Base-by-base conservation (phyloP, 2,113 vertebrate species). In the Aspidoscelis tigris region DNA sequence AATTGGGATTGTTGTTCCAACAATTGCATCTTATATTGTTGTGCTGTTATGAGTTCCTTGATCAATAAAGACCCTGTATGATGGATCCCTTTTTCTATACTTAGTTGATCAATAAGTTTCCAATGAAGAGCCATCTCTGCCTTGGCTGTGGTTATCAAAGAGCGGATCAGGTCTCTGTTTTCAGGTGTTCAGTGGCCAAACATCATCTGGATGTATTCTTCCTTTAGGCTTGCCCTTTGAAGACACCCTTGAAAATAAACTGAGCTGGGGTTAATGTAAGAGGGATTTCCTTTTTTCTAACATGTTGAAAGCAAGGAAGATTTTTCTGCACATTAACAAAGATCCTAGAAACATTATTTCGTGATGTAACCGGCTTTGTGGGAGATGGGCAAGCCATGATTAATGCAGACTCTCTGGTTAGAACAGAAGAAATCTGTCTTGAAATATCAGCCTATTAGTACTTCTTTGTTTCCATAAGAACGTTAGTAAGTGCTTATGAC, bases 381-480 rank as follows among this genome's bases (percentile, higher is more conserved):
- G 80, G 3, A 33, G 64, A 44, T 9, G 3, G 4, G 18, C 44
- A 26, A 7, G 3, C 53, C 4, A 44, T 43, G 33, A 47, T 82
- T n/a, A 58, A 6, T 82, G 43, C 72, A 81, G 69, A 61, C 22
- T 58, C 22, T 22, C 20, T 73, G 69, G 0, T 0, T 65, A 64
- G 10, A 76, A 22, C 2, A 33, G 44, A 70, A 72, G 86, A 14
- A 87, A n/a, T 47, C 76, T 0, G 0, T 50, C 3, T 70, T 82
- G 33, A 84, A 33, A 66, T 81, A 21, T 12, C 72, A 76, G 12
- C n/a, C 58, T 55, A 26, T 82, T 55, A 81, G 86, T 53, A 81
- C 76, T 33, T 72, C 20, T 26, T 75, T 72, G 86, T 20, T 76
- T 85, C 64, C 44, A 26, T 76, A 83, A 0, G 43, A 66, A n/a